Evolutionary conservation across 2,888 invertebrate genomes (phyloP).

Genomic region (Machimus atricapillus): DNA sequence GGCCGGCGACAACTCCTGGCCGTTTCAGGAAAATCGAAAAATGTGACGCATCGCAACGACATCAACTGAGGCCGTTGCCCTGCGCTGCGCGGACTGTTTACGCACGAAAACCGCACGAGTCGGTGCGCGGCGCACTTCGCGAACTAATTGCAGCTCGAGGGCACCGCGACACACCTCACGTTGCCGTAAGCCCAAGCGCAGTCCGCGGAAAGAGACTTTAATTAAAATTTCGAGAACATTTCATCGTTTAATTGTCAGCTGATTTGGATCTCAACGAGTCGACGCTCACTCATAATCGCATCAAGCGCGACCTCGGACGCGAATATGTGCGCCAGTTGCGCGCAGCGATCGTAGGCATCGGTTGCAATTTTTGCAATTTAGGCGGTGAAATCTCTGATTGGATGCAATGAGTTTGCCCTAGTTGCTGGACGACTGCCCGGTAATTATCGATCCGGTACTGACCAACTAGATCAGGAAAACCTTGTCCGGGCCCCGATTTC

Average conservation of each 20-base stretch:
- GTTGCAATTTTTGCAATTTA: constrained; percentile 33
- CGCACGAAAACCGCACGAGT: constrained; percentile 20
- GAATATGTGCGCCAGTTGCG: neutral
- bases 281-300: neutral
- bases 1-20: neutral
- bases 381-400: constrained; percentile 37
- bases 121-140: neutral
- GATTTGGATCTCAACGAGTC: neutral
- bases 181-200: neutral
- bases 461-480: constrained; percentile 33
- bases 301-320: neutral
- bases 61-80: constrained; percentile 42
- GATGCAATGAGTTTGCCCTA: constrained; percentile 36
- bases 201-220: neutral
- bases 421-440: constrained; percentile 12
- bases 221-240: constrained; percentile 37
- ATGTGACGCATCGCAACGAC: constrained; percentile 30
- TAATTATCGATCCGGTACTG: constrained; percentile 32
- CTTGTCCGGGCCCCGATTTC: neutral
- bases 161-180: neutral
- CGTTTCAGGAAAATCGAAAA: constrained; percentile 27
- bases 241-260: constrained; percentile 37
- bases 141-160: neutral
- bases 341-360: neutral
- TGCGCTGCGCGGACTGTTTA: constrained; percentile 38